A percentile compares a stretch with the other conserved stretches of the same genome.
phyloP scores from a whole-genome alignment of 2,888 invertebrate species.

The Eudemis profundana region DNA sequence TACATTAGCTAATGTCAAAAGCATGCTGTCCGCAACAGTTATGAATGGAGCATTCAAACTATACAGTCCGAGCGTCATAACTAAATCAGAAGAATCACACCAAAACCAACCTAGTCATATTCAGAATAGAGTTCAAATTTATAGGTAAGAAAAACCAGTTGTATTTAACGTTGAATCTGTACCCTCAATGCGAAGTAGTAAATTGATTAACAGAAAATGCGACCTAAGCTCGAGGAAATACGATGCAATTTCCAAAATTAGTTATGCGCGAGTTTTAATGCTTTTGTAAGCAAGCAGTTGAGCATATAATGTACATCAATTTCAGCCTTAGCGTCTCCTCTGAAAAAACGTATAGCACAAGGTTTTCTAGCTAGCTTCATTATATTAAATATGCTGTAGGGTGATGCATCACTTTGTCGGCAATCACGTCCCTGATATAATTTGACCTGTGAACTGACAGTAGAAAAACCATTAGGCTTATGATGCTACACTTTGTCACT shows the following conservation, averaged over 20 bases:
- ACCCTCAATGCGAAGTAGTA: too few relatives aligned
- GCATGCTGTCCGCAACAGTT: neutral
- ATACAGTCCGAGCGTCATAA: neutral
- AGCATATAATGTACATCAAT: conserved; percentile 25
- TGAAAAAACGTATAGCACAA: too few relatives aligned
- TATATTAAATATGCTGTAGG: too few relatives aligned
- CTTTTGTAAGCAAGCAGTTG: neutral
- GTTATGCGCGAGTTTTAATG: neutral
- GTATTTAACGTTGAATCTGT: conserved; percentile 1
- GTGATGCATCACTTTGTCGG: too few relatives aligned
- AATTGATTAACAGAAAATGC: too few relatives aligned
- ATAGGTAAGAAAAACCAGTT: neutral
- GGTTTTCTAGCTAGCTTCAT: too few relatives aligned
- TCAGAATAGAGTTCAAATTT: neutral
- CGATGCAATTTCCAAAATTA: neutral
- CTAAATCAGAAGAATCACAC: neutral
- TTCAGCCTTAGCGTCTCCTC: neutral
- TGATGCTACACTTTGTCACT: too few relatives aligned
- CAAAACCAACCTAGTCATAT: neutral
- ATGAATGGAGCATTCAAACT: neutral
- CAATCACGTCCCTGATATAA: too few relatives aligned
- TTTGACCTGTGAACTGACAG: too few relatives aligned
- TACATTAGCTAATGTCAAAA: conserved; percentile 6
- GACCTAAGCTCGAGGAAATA: neutral
- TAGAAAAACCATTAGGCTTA: too few relatives aligned